phyloP scores from a whole-genome alignment of 2,888 invertebrate genomes.

The Parnassius glacialis region DNA sequence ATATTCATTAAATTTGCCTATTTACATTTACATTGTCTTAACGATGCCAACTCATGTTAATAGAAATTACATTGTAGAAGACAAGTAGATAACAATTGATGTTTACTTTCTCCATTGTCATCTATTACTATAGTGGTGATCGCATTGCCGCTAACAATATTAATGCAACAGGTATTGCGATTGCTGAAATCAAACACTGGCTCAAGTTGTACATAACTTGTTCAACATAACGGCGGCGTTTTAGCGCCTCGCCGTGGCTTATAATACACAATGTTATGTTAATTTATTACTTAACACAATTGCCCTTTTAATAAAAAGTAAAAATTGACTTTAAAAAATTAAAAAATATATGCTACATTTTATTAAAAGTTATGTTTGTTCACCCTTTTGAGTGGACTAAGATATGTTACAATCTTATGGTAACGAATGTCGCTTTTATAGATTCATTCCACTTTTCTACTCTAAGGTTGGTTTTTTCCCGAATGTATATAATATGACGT shows the following conservation, averaged over 20 bases:
- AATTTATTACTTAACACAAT: conserved; percentile 2
- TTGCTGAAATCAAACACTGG: conserved; percentile 11
- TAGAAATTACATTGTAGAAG: conserved; percentile 8
- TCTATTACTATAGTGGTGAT: conserved; percentile 5
- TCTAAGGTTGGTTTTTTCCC: too few relatives aligned
- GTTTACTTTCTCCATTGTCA: conserved; percentile 19
- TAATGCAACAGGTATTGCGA: background rate
- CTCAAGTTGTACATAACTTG: conserved; percentile 13
- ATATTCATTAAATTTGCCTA: conserved; percentile 1
- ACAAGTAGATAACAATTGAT: conserved; percentile 2
- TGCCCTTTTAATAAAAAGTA: too few relatives aligned
- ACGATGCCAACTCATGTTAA: background rate
- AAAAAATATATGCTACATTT: too few relatives aligned
- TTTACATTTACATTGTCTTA: too few relatives aligned
- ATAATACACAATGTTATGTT: conserved; percentile 18
- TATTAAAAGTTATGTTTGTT: too few relatives aligned
- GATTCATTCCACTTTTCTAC: too few relatives aligned
- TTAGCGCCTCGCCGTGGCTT: conserved; percentile 20
- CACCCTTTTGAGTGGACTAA: too few relatives aligned
- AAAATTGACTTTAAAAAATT: too few relatives aligned
- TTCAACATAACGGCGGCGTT: conserved; percentile 13
- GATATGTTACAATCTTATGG: too few relatives aligned
- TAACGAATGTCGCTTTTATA: too few relatives aligned
- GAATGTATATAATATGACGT: too few relatives aligned
- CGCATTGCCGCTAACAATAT: conserved; percentile 14